Base-by-base conservation (phyloP, 1,140 invertebrate species). In the Diorhabda sublineata region DNA sequence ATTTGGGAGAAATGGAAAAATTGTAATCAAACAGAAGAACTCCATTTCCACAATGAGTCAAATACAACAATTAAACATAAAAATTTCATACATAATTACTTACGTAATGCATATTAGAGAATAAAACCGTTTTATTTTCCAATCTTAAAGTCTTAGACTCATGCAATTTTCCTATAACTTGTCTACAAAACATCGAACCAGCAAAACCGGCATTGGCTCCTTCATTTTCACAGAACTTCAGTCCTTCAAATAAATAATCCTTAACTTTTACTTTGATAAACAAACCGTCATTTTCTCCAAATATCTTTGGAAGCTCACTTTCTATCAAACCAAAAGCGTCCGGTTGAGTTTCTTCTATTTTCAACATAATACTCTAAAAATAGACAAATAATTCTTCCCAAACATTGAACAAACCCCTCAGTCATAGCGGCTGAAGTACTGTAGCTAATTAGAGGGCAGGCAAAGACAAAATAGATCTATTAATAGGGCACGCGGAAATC, bases 181-280 rank as follows among this genome's bases (percentile, higher is more conserved):
- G 72, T 11, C 56, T 57, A 45, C 74, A 77, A 11, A 74, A 63
- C 45, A 71, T 69, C 44, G 64, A 66, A 5, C 68, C 70, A n/a
- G 70, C 63, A 47, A 75, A 75, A 57, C 68, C 71, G 8, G 63
- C 68, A 45, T 67, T 47, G n/a, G 66, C 57, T 43, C 71, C 70
- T 26, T 67, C 73, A 66, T 76, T 67, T 58, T 69, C 68, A 62
- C 76, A 77, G 5, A 77, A 45, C 43, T 61, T 65, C 5, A 71
- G 42, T 57, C 76, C 76, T 26, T 71, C 67, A 45, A 75, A 77
- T 11, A 77, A 47, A 44, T 69, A 74, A 56, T 74, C 69, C 45
- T 72, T 71, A 1, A 77, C 76, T 66, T 66, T 72, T 6, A 68
- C 62, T 64, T 63, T 74, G 5, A 76, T 56, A 61, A 77, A 77